These are phyloP conservation scores for Dasyurus viverrinus DNA, from an alignment of 2,113 vertebrate genomes.

Conservation along the genomic window DNA sequence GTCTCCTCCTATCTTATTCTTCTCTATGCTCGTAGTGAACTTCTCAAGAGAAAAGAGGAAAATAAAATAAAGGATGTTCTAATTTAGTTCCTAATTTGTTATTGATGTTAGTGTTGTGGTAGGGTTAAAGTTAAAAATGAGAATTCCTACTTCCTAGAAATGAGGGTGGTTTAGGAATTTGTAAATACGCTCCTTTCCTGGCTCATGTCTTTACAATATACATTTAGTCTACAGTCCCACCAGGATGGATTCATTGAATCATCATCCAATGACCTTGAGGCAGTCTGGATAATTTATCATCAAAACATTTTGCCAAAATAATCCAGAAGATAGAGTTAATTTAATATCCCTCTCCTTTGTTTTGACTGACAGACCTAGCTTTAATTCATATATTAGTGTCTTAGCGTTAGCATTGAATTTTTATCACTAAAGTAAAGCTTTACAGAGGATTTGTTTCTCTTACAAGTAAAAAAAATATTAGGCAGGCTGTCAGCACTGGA, in stretches of 20 bases:
- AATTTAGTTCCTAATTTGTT: background rate
- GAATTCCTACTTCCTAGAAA: slow-evolving; percentile 1
- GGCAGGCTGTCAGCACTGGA: background rate
- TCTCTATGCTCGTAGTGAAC: background rate
- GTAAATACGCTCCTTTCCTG: slow-evolving; percentile 12
- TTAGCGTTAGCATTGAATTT: background rate
- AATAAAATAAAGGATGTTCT: background rate
- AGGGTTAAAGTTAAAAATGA: slow-evolving; percentile 14
- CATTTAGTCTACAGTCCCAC: slow-evolving; percentile 8
- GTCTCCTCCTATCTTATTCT: background rate
- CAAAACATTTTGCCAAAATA: background rate
- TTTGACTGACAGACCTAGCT: background rate
- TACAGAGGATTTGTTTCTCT: background rate
- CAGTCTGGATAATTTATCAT: background rate
- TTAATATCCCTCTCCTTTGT: background rate
- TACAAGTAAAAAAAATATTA: background rate
- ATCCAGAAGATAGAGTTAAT: background rate
- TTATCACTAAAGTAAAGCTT: background rate
- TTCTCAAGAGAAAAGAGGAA: background rate
- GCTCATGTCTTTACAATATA: slow-evolving; percentile 13
- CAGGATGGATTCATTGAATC: slow-evolving; percentile 13
- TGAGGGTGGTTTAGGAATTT: slow-evolving; percentile 7
- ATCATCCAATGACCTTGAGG: slow-evolving; percentile 36
- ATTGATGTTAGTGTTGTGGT: background rate
- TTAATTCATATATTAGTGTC: background rate